A percentile compares a stretch with the other conserved stretches of the same genome.
Evolutionary conservation across 2,113 vertebrate genomes (phyloP).

Genomic region (Pycnonotus jocosus): DNA sequence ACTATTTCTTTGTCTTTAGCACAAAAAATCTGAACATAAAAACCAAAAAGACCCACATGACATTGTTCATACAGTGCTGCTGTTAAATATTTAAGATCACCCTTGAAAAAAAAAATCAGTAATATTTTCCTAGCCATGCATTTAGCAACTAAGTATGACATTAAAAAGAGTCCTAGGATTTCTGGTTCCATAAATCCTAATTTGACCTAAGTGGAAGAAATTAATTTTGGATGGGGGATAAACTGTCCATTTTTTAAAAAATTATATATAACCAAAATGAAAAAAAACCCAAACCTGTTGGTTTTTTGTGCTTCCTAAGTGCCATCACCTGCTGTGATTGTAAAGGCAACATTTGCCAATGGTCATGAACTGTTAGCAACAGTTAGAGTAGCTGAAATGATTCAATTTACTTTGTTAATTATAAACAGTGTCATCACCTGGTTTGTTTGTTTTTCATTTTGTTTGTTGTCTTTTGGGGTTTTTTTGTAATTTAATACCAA

Average conservation of each 20-base stretch:
- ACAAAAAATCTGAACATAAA: background rate
- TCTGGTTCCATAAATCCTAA: background rate
- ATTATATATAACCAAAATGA: background rate
- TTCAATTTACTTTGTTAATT: background rate
- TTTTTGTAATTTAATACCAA: background rate
- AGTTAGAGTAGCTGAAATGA: background rate
- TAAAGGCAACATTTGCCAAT: background rate
- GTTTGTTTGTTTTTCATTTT: too few species aligned
- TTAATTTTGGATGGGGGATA: background rate
- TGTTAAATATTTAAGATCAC: background rate
- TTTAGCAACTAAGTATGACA: background rate
- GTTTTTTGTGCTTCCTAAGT: background rate
- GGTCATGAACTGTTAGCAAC: background rate
- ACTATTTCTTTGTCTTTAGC: background rate
- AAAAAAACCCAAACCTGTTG: background rate
- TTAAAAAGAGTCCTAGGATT: background rate
- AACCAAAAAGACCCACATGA: background rate
- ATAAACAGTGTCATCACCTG: background rate
- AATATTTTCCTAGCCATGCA: background rate
- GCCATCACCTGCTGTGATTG: rapidly evolving
- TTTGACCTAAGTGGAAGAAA: background rate
- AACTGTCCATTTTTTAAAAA: background rate
- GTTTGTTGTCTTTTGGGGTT: too few species aligned
- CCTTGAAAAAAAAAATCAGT: background rate
- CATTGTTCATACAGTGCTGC: background rate